Evolutionary conservation across 2,113 vertebrate species (phyloP).

Genomic region (Brienomyrus brachyistius): DNA sequence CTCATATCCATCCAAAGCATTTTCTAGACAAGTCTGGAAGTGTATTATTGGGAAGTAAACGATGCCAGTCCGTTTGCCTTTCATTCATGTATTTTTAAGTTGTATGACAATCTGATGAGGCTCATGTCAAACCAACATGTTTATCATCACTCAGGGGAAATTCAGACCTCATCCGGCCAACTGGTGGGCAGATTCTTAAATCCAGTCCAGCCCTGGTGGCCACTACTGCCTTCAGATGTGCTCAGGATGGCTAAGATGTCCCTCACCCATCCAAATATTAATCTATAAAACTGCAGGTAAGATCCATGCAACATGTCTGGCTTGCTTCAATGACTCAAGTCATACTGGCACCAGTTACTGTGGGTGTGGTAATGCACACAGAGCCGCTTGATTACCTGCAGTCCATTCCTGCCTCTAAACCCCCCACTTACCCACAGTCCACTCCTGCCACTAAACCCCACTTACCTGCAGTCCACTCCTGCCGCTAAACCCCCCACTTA

Average conservation of each 20-base stretch:
- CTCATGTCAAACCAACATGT: background rate
- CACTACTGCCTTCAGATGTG: background rate
- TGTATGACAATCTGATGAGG: background rate
- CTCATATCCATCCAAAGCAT: background rate
- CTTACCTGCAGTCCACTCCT: slow-evolving; percentile 86
- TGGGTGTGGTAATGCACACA: background rate
- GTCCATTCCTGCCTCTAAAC: background rate
- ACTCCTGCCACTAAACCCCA: slow-evolving; percentile 69
- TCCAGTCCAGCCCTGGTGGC: background rate
- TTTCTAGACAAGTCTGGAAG: background rate
- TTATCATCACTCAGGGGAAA: background rate
- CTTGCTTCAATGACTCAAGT: background rate
- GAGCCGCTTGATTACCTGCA: slow-evolving; percentile 2
- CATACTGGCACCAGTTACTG: background rate
- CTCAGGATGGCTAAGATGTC: background rate
- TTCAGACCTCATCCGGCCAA: background rate
- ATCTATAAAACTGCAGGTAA: background rate
- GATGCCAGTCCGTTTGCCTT: background rate
- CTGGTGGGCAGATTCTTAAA: background rate
- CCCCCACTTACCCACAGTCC: slow-evolving; percentile 69
- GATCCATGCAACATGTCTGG: background rate
- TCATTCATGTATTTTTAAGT: background rate
- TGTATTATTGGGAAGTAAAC: background rate
- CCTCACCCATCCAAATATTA: background rate
- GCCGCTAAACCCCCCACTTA: slow-evolving; percentile 54